Conservation (phyloP, 2,888 invertebrate genomes). For the Microctonus aethiopoides region DNA sequence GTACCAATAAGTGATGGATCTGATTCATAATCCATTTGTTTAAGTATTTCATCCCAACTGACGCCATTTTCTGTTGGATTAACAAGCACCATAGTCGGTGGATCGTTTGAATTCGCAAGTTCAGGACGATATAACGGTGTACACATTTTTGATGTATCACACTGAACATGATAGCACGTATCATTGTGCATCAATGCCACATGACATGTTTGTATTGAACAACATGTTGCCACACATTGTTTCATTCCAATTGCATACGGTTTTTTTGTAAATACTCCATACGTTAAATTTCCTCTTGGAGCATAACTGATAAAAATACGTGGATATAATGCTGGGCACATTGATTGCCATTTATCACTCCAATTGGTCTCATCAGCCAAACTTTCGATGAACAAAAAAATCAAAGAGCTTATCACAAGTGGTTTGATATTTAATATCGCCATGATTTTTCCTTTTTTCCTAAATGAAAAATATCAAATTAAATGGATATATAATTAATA, state of each 20-base stretch:
- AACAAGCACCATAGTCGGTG: slow-evolving; percentile 82
- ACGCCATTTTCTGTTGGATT: slow-evolving; percentile 72
- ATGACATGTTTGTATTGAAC: slow-evolving; percentile 77
- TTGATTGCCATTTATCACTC: slow-evolving; percentile 40
- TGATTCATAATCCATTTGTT: slow-evolving; percentile 48
- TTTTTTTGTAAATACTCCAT: slow-evolving; percentile 73
- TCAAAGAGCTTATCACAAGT: not conserved
- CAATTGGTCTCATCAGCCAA: slow-evolving; percentile 50
- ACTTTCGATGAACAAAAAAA: slow-evolving; percentile 45
- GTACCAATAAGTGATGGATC: slow-evolving; percentile 22
- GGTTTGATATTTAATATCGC: not conserved
- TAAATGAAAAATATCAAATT: slow-evolving; percentile 1
- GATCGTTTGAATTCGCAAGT: slow-evolving; percentile 68
- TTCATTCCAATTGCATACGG: slow-evolving; percentile 70
- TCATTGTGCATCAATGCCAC: slow-evolving; percentile 81
- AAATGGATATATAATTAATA: slow-evolving; percentile 8
- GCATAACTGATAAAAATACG: slow-evolving; percentile 71
- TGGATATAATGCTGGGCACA: slow-evolving; percentile 71
- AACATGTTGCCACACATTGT: slow-evolving; percentile 77
- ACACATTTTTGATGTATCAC: slow-evolving; percentile 78
- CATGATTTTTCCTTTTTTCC: slow-evolving; percentile 46
- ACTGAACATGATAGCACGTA: slow-evolving; percentile 82
- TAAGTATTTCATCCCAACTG: slow-evolving; percentile 67
- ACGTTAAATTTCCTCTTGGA: slow-evolving; percentile 69
- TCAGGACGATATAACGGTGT: slow-evolving; percentile 75